Evolutionary conservation across 2,113 vertebrate species (phyloP).

Genomic region (Neotoma lepida): DNA sequence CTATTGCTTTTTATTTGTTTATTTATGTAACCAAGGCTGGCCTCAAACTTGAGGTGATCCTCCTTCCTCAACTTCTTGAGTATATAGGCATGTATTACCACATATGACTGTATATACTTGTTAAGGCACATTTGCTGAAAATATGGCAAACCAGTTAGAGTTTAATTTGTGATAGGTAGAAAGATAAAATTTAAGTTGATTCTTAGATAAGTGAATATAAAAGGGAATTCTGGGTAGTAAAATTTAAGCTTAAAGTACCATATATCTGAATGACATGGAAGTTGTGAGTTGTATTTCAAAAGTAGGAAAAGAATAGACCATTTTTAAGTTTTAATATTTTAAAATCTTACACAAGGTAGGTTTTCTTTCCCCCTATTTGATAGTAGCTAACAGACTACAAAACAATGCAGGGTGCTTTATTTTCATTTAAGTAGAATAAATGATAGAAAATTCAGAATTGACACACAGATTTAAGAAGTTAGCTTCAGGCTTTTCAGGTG

Average conservation of each 20-base stretch:
- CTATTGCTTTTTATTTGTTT: not conserved
- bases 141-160: not conserved
- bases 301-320: not conserved
- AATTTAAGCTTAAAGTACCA: not conserved
- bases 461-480: slow-evolving; percentile 1
- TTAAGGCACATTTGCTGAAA: slow-evolving; percentile 11
- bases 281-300: slow-evolving; percentile 40
- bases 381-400: not conserved
- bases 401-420: not conserved
- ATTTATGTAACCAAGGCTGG: not conserved
- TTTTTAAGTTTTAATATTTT: slow-evolving; percentile 59
- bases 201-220: slow-evolving; percentile 40
- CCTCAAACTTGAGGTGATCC: not conserved
- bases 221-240: not conserved
- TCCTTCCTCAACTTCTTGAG: not conserved
- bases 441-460: not conserved
- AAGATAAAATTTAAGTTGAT: slow-evolving; percentile 45
- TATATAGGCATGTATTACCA: not conserved
- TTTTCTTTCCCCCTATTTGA: not conserved
- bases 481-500: not conserved
- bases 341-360: not conserved
- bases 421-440: not conserved
- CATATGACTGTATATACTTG: not conserved
- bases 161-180: slow-evolving; percentile 42
- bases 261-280: not conserved